Percentiles rank a stretch among this genome's conserved stretches.
These are phyloP conservation scores for Platyscapa corneri DNA, from an alignment of 1,140 invertebrate genomes.

Conservation along the genomic window DNA sequence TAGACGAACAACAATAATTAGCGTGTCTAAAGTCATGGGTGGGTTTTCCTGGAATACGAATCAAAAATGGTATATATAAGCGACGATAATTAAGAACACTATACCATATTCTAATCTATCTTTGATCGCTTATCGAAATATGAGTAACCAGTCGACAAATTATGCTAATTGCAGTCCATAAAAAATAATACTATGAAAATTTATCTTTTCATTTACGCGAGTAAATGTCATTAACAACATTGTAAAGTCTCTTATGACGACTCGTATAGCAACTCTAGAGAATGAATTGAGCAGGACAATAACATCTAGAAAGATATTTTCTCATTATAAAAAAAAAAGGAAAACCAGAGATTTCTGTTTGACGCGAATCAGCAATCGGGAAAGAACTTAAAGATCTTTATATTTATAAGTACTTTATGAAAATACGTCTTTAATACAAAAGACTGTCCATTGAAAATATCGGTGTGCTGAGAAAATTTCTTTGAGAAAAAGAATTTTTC, in stretches of 20 bases:
- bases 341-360: neutral
- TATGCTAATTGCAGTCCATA: constrained; percentile 39
- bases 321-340: constrained; percentile 41
- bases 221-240: constrained; percentile 42
- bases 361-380: constrained; percentile 39
- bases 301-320: constrained; percentile 36
- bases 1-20: neutral
- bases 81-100: neutral
- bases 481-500: constrained; percentile 4
- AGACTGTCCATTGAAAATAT: neutral
- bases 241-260: constrained; percentile 21
- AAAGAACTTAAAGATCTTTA: constrained; percentile 30
- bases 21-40: constrained; percentile 1
- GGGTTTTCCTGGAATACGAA: constrained; percentile 32
- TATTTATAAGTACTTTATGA: constrained; percentile 4
- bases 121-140: constrained; percentile 28
- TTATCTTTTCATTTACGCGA: constrained; percentile 42
- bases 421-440: constrained; percentile 24
- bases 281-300: constrained; percentile 40
- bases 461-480: neutral
- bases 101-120: neutral
- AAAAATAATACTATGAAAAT: constrained; percentile 40
- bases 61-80: neutral
- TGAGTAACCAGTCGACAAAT: constrained; percentile 40
- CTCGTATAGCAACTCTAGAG: constrained; percentile 10